Evolutionary conservation across 2,888 invertebrate species (phyloP).

Genomic region (Parnassius mnemosyne): DNA sequence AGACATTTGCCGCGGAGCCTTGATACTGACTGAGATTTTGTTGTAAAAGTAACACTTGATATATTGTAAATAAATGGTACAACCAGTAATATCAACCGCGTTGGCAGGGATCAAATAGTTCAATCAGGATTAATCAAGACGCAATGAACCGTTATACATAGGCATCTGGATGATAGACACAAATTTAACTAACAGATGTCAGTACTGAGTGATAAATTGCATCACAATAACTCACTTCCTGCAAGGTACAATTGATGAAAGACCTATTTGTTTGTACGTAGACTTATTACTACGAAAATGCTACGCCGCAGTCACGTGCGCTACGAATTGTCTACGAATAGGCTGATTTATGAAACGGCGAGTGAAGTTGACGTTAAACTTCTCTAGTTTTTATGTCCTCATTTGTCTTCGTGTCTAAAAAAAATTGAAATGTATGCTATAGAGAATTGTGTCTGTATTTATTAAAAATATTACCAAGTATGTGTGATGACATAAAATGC

Average conservation of each 20-base stretch:
- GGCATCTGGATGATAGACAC: conserved; percentile 24
- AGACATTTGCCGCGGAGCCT: too few species aligned
- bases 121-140: conserved; percentile 24
- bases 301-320: conserved; percentile 6
- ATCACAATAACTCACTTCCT: conserved; percentile 20
- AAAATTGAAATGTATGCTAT: too few species aligned
- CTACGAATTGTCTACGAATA: conserved; percentile 2
- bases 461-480: too few species aligned
- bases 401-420: too few species aligned
- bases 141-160: conserved; percentile 11
- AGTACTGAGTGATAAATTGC: conserved; percentile 25
- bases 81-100: conserved; percentile 4
- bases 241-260: conserved; percentile 24
- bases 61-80: not conserved
- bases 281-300: conserved; percentile 3
- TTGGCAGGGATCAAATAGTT: conserved; percentile 11
- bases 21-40: too few species aligned
- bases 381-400: too few species aligned
- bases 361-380: too few species aligned
- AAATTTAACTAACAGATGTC: conserved; percentile 22
- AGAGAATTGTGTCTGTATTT: too few species aligned
- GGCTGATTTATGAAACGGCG: not conserved
- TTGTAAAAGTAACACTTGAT: too few species aligned
- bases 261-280: conserved; percentile 14
- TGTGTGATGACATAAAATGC: too few species aligned